These are phyloP conservation scores for Drosophila nigricruria DNA, from an alignment of 2,888 invertebrate genomes.

Conservation along the genomic window DNA sequence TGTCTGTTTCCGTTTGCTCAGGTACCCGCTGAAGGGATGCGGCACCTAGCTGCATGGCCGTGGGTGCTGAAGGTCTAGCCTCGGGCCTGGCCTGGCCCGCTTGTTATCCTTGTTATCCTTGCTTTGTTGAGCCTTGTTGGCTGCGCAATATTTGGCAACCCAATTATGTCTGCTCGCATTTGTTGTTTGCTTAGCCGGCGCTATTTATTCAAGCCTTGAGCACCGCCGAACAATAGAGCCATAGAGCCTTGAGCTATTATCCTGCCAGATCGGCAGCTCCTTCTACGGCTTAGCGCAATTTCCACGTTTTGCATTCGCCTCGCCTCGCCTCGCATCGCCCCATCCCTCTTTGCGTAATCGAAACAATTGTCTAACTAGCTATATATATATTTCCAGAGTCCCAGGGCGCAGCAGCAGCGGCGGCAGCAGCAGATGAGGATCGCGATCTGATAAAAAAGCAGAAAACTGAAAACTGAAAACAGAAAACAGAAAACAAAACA, in stretches of 20 bases:
- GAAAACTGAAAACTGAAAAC: constrained; percentile 17
- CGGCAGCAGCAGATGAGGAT: constrained; percentile 47
- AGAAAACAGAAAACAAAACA: constrained; percentile 32
- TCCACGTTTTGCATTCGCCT: constrained; percentile 56
- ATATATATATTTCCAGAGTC: not conserved
- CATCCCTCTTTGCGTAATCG: constrained; percentile 63
- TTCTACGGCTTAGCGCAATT: constrained; percentile 40
- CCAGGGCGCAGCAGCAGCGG: constrained; percentile 44
- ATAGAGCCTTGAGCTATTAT: constrained; percentile 79
- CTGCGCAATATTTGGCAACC: constrained; percentile 77
- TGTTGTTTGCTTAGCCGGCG: constrained; percentile 71
- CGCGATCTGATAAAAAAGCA: constrained; percentile 46
- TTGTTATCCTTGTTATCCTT: constrained; percentile 24
- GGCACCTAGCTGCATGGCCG: constrained; percentile 36
- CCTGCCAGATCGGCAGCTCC: constrained; percentile 44
- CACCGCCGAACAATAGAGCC: constrained; percentile 65
- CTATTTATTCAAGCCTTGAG: constrained; percentile 71
- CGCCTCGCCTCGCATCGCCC: constrained; percentile 5
- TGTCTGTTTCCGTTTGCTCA: constrained; percentile 67
- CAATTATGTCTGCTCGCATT: constrained; percentile 55
- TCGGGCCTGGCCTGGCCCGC: not conserved
- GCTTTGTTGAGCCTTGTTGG: constrained; percentile 29
- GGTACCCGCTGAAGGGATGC: constrained; percentile 35
- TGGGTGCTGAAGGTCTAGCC: constrained; percentile 52
- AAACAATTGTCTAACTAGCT: constrained; percentile 62